Evolutionary conservation across 1,140 invertebrate genomes (phyloP).

Genomic region (Drosophila carrolli): DNA sequence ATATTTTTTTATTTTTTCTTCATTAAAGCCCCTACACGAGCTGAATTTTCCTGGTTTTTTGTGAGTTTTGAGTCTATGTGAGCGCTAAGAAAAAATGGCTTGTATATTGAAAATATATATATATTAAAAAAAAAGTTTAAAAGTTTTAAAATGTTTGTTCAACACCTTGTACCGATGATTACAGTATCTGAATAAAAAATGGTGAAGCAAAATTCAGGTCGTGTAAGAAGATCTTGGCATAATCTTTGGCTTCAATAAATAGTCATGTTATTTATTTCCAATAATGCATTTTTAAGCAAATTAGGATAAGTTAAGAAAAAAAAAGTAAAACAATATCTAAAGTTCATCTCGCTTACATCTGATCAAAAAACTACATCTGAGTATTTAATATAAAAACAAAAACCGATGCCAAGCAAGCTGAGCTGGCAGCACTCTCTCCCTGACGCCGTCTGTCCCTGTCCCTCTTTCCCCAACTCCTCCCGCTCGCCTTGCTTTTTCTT

Average conservation of each 20-base stretch:
- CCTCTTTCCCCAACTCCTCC: constrained; percentile 13
- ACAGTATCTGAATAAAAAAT: background rate
- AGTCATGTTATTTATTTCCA: too few species aligned
- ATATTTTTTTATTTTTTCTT: too few species aligned
- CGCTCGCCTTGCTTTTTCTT: constrained; percentile 14
- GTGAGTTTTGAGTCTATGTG: background rate
- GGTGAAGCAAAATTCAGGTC: background rate
- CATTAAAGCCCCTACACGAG: background rate
- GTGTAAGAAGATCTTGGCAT: background rate
- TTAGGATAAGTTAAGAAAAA: too few species aligned
- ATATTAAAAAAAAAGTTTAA: background rate
- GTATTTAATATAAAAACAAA: too few species aligned
- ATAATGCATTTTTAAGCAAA: too few species aligned
- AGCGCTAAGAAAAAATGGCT: background rate
- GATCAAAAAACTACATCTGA: too few species aligned
- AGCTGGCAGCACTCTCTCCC: constrained; percentile 27
- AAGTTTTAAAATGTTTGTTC: background rate
- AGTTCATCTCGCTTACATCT: too few species aligned
- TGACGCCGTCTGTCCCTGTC: constrained; percentile 22
- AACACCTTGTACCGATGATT: background rate
- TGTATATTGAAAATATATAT: background rate
- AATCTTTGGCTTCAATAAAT: too few species aligned
- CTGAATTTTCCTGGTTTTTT: background rate
- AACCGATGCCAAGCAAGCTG: background rate
- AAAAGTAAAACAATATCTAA: too few species aligned